Evolutionary conservation across 1,140 invertebrate genomes (phyloP).

Genomic region (Harpegnathos saltator): DNA sequence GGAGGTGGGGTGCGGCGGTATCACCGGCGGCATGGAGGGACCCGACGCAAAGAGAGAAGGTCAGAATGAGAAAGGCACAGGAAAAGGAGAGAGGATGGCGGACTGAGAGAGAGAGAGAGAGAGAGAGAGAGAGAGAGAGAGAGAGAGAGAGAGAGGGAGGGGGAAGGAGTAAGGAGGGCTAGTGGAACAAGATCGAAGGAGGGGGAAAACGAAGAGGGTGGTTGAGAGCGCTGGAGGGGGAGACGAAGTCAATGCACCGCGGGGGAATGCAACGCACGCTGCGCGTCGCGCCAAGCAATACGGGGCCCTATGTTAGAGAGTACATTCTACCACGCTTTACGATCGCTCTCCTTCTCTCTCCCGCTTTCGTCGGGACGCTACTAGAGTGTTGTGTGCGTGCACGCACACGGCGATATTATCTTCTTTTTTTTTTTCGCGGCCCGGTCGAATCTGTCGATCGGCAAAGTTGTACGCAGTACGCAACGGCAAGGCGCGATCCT

Average conservation of each 20-base stretch:
- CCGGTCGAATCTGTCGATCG: constrained; percentile 19
- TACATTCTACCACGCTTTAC: constrained; percentile 80
- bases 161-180: constrained; percentile 14
- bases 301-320: constrained; percentile 81
- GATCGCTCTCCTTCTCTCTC: constrained; percentile 37
- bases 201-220: constrained; percentile 43
- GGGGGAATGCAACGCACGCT: constrained; percentile 82
- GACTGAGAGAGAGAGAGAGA: too few species aligned
- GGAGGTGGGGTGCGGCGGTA: constrained; percentile 59
- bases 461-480: constrained; percentile 4
- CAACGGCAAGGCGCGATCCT: not conserved
- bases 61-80: constrained; percentile 4
- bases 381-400: not conserved
- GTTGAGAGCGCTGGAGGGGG: constrained; percentile 69
- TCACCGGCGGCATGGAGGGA: constrained; percentile 72
- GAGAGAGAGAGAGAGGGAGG: constrained; percentile 30
- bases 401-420: not conserved
- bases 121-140: constrained; percentile 24
- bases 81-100: constrained; percentile 31
- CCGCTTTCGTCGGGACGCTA: not conserved
- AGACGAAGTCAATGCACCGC: constrained; percentile 83
- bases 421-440: too few species aligned
- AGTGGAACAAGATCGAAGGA: constrained; percentile 20
- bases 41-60: constrained; percentile 47
- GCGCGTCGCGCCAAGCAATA: constrained; percentile 78